Conservation (phyloP, 1,140 invertebrate species). For the Homalodisca vitripennis region DNA sequence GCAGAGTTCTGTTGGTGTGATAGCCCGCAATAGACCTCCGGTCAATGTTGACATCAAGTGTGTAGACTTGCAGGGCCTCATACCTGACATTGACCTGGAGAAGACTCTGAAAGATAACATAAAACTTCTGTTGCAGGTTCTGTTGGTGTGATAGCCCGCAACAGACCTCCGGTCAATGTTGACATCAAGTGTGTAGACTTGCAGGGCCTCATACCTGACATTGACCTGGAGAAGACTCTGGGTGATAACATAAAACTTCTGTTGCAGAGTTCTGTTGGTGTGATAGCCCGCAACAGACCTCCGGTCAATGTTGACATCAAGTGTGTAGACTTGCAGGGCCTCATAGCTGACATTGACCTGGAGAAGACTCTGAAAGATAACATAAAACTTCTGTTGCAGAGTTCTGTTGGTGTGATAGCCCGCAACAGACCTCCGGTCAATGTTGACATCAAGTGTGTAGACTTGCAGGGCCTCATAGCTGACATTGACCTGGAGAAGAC, state of each 20-base stretch:
- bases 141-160: too few relatives aligned
- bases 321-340: constrained; percentile 22
- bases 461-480: constrained; percentile 26
- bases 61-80: constrained; percentile 26
- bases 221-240: constrained; percentile 30
- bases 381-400: too few relatives aligned
- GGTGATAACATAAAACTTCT: too few relatives aligned
- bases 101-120: constrained; percentile 12
- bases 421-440: not conserved
- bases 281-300: constrained; percentile 11
- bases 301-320: not conserved
- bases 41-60: not conserved
- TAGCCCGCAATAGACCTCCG: constrained; percentile 4
- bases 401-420: too few relatives aligned
- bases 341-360: constrained; percentile 37
- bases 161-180: not conserved
- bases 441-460: constrained; percentile 8
- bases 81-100: constrained; percentile 37
- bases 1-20: constrained; percentile 3
- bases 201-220: constrained; percentile 34
- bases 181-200: constrained; percentile 11
- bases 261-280: too few relatives aligned
- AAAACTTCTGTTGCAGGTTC: too few relatives aligned
- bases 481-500: constrained; percentile 37
- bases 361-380: constrained; percentile 9